Evolutionary conservation across 2,888 invertebrate species (phyloP), one percentile per base, ranked within the genome.

Genomic region (Notodonta dromedarius): DNA sequence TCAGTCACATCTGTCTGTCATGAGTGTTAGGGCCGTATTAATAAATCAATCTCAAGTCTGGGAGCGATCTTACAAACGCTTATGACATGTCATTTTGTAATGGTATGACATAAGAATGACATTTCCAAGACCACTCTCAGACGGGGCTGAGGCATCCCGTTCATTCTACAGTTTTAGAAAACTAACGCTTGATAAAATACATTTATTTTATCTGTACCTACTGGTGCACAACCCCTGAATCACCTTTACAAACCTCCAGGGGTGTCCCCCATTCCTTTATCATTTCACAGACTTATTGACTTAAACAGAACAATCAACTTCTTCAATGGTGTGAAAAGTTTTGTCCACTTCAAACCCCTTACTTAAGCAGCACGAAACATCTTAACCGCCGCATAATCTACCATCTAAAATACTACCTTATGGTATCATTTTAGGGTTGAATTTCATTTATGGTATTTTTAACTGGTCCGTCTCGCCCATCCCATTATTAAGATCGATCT

Each of bases 401-500:
- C n/a, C 13, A 55, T 0, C 16, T 12, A 9, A 77, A 52, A 63
- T 46, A 40, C 3, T 9, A 40, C 13, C 9, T 55, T 55, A 0
- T 0, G 6, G 0, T 0, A 1, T 2, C 0, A 6, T 13, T 32
- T n/a, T 58, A 59, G 24, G 56, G 66, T 66, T 39, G 0, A 56
- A 35, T 48, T 69, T 74, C 42, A 5, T 35, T 62, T 61, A 57
- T 39, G 0, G 13, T 13, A 56, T 54, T 32, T 62, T 60, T 73
- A 73, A 79, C 69, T 74, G 69, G 75, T 66, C 65, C 61, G 79
- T 80, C 79, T 86, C 85, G 89, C 91, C 92, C 89, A 88, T 79
- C 85, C 83, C 83, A 90, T 90, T 87, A 85, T 80, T 72, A 81
- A 69, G 82, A 85, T 86, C 80, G 85, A 87, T 89, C 87, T 85